Percentiles rank a stretch among this genome's conserved stretches.
Evolutionary conservation across 2,888 invertebrate genomes (phyloP).

Genomic region (Biston betularia): DNA sequence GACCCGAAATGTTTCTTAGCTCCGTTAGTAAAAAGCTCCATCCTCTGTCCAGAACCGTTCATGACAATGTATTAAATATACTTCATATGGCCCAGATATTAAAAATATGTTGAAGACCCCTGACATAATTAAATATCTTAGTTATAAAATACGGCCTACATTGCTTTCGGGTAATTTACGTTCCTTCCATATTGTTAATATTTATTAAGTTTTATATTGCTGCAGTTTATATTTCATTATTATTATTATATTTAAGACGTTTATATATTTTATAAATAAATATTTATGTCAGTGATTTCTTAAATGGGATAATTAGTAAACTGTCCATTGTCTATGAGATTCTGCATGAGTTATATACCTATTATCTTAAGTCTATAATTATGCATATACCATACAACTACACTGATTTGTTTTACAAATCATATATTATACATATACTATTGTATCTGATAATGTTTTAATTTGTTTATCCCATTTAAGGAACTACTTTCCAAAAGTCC

Average conservation of each 20-base stretch:
- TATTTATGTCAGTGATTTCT: constrained; percentile 35
- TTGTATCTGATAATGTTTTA: constrained; percentile 1
- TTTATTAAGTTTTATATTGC: constrained; percentile 50
- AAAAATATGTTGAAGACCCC: constrained; percentile 10
- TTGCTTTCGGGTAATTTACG: constrained; percentile 53
- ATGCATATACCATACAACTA: constrained; percentile 10
- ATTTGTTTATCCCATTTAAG: constrained; percentile 32
- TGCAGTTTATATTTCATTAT: constrained; percentile 41
- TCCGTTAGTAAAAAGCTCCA: too few relatives aligned
- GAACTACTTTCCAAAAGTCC: constrained; percentile 39
- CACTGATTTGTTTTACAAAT: constrained; percentile 11
- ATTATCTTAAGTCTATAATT: constrained; percentile 8
- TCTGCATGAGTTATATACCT: not conserved
- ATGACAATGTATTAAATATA: too few relatives aligned
- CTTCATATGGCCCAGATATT: not conserved
- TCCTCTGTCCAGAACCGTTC: too few relatives aligned
- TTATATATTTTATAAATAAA: constrained; percentile 45
- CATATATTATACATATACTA: not conserved
- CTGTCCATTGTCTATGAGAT: constrained; percentile 18
- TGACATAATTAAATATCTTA: constrained; percentile 14
- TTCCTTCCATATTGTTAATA: constrained; percentile 56
- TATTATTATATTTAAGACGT: constrained; percentile 45
- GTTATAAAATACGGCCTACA: constrained; percentile 43
- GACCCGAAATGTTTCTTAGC: not conserved
- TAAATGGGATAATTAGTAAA: constrained; percentile 34